Base-by-base conservation (phyloP, 2,888 invertebrate genomes). In the Galerucella pusilla region DNA sequence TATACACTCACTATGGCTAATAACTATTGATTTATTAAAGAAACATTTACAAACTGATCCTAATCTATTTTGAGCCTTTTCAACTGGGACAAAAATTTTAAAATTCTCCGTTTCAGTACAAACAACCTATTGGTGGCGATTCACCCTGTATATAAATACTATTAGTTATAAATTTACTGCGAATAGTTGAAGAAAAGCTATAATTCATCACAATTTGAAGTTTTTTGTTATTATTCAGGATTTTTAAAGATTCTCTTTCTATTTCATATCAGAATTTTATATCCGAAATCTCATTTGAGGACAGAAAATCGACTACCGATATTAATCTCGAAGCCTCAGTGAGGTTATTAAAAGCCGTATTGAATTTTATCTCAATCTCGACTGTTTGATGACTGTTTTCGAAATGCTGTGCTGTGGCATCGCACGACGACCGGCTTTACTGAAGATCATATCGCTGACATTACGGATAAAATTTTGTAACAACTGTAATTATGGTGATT, bases 401-500 rank as follows among this genome's bases (percentile, higher is more conserved):
- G 57, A 68, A 68, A 68, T 68, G 64, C 16, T 42, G 20, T 68
- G 64, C 16, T 42, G 20, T 68, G 64, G 16, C 64, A 64, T 64
- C 45, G 60, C 60, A 46, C 68, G 45, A 25, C 46, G 60, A 28
- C 68, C 46, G 60, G 46, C 68, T 45, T 68, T 68, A 60, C 35
- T 60, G n/a, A 60, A 60, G 68, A 68, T 68, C 59, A 16, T 68
- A 68, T 68, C 68, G 25, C 59, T 10, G 45, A 54, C 60, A 60
- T 60, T 59, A 60, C 68, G 60, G 60, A 68, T 68, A 68, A 68
- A 68, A 68, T 25, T 46, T 68, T 68, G 35, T 60, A 68, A 68
- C 68, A 57, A 60, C 57, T 68, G 46, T 75, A 68, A 71, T 71
- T 71, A 75, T 67, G 46, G 35, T 67, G 71, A 75, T 71, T 68